Percentiles rank a stretch among this genome's conserved stretches.
Conservation (phyloP, 2,888 invertebrate species). For the Callyntrura guangdongensis region DNA sequence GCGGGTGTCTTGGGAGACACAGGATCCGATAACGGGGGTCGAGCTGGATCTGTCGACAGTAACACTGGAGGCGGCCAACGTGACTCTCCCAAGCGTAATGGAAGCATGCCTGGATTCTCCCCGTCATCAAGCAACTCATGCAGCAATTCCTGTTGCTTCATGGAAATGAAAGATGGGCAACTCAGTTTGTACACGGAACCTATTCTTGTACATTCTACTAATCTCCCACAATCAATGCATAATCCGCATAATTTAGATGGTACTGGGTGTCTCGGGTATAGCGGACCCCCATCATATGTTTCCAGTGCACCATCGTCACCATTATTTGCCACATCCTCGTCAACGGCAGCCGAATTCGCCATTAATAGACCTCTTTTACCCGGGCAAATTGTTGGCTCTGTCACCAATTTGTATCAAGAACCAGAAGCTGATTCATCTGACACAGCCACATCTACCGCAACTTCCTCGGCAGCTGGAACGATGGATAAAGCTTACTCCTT, state of each 20-base stretch:
- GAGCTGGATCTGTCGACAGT: constrained; percentile 33
- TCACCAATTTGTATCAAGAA: constrained; percentile 59
- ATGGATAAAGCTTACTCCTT: constrained; percentile 47
- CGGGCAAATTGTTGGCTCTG: constrained; percentile 69
- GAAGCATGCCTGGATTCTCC: constrained; percentile 69
- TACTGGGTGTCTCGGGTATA: constrained; percentile 89
- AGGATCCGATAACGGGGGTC: neutral
- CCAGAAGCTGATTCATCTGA: neutral
- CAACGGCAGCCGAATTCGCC: constrained; percentile 86
- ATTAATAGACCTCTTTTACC: constrained; percentile 19
- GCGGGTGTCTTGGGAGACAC: neutral
- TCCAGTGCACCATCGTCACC: constrained; percentile 94
- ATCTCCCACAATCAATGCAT: constrained; percentile 5
- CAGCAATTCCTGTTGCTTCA: constrained; percentile 57
- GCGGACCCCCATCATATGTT: constrained; percentile 93
- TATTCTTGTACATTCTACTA: constrained; percentile 42
- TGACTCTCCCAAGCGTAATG: constrained; percentile 69
- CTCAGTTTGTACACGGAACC: constrained; percentile 52
- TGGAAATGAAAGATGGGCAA: constrained; percentile 66
- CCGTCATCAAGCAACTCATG: constrained; percentile 78
- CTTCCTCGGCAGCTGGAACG: constrained; percentile 10
- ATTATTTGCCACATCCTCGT: constrained; percentile 88
- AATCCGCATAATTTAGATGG: neutral
- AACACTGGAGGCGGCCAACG: neutral
- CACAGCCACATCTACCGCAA: neutral